phyloP scores from a whole-genome alignment of 2,888 invertebrate species.

The Clanis bilineata region DNA sequence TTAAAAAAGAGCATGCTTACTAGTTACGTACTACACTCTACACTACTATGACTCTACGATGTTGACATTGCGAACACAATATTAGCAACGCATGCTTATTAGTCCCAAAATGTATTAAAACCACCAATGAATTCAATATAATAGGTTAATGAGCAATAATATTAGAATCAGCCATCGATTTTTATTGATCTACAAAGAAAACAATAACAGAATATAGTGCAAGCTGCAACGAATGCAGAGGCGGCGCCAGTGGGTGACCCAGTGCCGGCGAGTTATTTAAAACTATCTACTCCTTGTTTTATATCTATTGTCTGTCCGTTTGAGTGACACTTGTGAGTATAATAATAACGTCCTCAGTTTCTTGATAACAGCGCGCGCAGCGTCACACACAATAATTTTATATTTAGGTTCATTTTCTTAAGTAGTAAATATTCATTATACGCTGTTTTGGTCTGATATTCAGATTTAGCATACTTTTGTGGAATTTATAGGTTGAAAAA shows the following conservation, averaged over 20 bases:
- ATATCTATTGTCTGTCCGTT: background rate
- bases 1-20: too few relatives aligned
- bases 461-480: too few relatives aligned
- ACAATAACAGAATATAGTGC: constrained; percentile 6
- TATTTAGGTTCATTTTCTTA: too few relatives aligned
- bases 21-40: too few relatives aligned
- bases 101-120: too few relatives aligned
- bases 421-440: background rate
- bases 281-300: constrained; percentile 1
- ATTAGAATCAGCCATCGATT: background rate
- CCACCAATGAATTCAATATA: too few relatives aligned
- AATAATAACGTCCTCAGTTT: background rate
- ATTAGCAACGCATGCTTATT: too few relatives aligned
- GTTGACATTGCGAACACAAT: too few relatives aligned
- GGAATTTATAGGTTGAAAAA: too few relatives aligned
- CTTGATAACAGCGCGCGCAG: background rate
- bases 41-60: too few relatives aligned
- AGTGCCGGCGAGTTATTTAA: constrained; percentile 21
- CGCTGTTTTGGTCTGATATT: too few relatives aligned
- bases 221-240: background rate
- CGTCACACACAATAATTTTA: background rate
- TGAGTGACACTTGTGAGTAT: background rate
- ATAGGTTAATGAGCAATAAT: too few relatives aligned
- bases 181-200: background rate
- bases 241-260: constrained; percentile 29